These are phyloP conservation scores for Cremastobaeus sp. DNA, from an alignment of 2,888 invertebrate species.

Conservation along the genomic window DNA sequence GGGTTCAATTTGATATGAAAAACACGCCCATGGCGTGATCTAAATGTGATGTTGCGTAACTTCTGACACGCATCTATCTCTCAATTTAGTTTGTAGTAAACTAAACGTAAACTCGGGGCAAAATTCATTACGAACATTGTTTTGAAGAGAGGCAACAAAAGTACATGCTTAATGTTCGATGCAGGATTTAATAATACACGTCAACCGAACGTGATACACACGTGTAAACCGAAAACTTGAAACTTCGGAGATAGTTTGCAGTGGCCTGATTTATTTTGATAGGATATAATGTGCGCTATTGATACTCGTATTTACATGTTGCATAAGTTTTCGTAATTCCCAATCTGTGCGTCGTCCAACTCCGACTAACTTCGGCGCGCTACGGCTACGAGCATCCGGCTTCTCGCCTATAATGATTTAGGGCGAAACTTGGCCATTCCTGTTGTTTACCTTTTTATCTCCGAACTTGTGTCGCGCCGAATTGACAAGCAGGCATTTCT, in stretches of 20 bases:
- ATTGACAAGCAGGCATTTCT: constrained; percentile 15
- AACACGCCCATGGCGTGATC: too few species aligned
- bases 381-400: constrained; percentile 50
- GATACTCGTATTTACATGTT: constrained; percentile 74
- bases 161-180: background rate
- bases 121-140: too few species aligned
- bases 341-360: constrained; percentile 44
- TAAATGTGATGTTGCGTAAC: too few species aligned
- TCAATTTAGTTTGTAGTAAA: too few species aligned
- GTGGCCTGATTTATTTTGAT: constrained; percentile 6
- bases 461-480: constrained; percentile 65
- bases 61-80: too few species aligned
- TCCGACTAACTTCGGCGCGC: constrained; percentile 40
- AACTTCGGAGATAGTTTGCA: constrained; percentile 14
- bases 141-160: background rate
- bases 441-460: constrained; percentile 68
- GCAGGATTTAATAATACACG: background rate
- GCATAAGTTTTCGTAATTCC: constrained; percentile 68
- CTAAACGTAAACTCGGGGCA: too few species aligned
- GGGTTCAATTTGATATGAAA: too few species aligned
- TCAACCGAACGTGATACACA: background rate
- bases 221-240: background rate
- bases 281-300: constrained; percentile 65
- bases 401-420: constrained; percentile 69
- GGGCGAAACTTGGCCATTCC: constrained; percentile 69